phyloP scores from a whole-genome alignment of 2,888 invertebrate genomes.

The Minunthozetes semirufus region DNA sequence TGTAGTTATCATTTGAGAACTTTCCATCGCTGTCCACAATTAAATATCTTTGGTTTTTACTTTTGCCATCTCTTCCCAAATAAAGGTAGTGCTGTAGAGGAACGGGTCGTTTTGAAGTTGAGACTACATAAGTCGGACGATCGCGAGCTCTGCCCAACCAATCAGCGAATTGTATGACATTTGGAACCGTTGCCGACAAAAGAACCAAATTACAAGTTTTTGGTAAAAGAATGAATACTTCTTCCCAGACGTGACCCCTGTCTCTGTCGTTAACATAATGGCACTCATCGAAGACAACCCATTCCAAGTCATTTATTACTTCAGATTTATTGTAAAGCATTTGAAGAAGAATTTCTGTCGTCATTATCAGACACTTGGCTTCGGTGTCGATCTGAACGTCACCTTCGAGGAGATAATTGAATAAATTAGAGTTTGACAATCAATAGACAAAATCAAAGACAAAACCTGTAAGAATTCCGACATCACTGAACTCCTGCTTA shows the following conservation, averaged over 20 bases:
- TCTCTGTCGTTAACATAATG: slow-evolving; percentile 97
- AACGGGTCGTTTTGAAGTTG: slow-evolving; percentile 85
- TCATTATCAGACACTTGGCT: slow-evolving; percentile 95
- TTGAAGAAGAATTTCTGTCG: slow-evolving; percentile 85
- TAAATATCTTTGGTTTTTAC: slow-evolving; percentile 63
- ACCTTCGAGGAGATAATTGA: slow-evolving; percentile 7
- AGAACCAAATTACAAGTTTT: slow-evolving; percentile 91
- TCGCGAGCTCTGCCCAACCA: slow-evolving; percentile 54
- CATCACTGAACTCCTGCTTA: slow-evolving; percentile 80
- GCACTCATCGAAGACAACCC: slow-evolving; percentile 98
- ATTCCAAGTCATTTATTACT: slow-evolving; percentile 89
- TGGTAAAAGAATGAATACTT: slow-evolving; percentile 90
- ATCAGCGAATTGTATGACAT: slow-evolving; percentile 52
- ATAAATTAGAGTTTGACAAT: neutral
- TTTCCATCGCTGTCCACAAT: slow-evolving; percentile 69
- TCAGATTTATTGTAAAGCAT: slow-evolving; percentile 94
- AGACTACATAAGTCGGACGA: slow-evolving; percentile 81
- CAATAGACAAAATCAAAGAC: too few relatives aligned
- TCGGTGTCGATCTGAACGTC: slow-evolving; percentile 59
- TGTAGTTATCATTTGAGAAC: slow-evolving; percentile 61
- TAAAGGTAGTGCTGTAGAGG: slow-evolving; percentile 91
- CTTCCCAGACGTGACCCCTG: slow-evolving; percentile 99
- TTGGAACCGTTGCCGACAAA: slow-evolving; percentile 96
- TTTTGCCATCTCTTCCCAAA: slow-evolving; percentile 62
- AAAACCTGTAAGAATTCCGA: slow-evolving; percentile 74